A percentile compares a stretch with the other conserved stretches of the same genome.
These are phyloP conservation scores for Andricus grossulariae DNA, from an alignment of 1,140 invertebrate species.

Conservation along the genomic window DNA sequence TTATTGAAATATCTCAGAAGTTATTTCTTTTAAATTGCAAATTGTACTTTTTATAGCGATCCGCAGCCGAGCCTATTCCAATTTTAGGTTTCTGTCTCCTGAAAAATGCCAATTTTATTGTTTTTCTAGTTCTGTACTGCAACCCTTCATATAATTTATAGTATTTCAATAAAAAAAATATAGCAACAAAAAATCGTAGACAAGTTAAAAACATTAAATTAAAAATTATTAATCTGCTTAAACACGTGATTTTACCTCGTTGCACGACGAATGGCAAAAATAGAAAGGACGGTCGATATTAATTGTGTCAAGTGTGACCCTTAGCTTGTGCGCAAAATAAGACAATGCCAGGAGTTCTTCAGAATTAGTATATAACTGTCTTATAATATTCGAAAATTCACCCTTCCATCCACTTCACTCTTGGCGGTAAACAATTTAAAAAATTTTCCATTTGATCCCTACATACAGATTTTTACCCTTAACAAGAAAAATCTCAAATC, in stretches of 20 bases:
- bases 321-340: conserved; percentile 55
- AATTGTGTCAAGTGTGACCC: conserved; percentile 71
- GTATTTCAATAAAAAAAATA: too few species aligned
- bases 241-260: conserved; percentile 9
- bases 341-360: conserved; percentile 31
- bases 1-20: too few species aligned
- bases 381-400: background rate
- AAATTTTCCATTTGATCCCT: background rate
- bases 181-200: too few species aligned
- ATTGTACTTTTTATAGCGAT: too few species aligned
- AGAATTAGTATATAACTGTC: background rate
- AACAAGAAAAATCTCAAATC: background rate
- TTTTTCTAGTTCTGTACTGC: too few species aligned
- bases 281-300: conserved; percentile 71
- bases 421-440: background rate
- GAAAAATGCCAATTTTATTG: too few species aligned
- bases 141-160: too few species aligned
- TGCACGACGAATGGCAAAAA: conserved; percentile 59
- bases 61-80: too few species aligned
- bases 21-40: too few species aligned
- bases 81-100: too few species aligned
- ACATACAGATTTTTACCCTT: background rate
- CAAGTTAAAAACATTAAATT: too few species aligned
- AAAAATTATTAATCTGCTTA: background rate
- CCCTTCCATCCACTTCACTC: background rate